Conservation (phyloP, 1,140 invertebrate species). For the Drosophila insularis region DNA sequence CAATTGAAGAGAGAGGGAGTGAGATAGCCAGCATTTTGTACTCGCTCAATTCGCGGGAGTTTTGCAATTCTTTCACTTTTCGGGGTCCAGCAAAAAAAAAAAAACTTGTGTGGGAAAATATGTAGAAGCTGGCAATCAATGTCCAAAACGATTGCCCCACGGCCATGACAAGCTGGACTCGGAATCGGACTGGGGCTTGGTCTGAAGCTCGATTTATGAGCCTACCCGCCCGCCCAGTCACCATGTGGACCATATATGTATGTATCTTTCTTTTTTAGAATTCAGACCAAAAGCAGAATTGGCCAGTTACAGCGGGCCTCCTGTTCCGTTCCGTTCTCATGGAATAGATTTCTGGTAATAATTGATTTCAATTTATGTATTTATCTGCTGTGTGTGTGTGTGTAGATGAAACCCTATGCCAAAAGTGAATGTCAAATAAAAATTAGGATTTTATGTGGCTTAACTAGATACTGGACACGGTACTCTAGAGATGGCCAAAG, state of each 20-base stretch:
- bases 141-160: slow-evolving; percentile 68
- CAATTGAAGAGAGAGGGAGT: neutral
- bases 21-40: slow-evolving; percentile 23
- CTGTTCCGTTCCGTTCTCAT: slow-evolving; percentile 48
- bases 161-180: slow-evolving; percentile 64
- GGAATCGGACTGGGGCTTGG: neutral
- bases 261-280: neutral
- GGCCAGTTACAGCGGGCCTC: slow-evolving; percentile 23
- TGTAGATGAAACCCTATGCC: slow-evolving; percentile 8
- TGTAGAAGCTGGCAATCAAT: slow-evolving; percentile 80
- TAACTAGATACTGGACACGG: slow-evolving; percentile 18
- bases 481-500: slow-evolving; percentile 18
- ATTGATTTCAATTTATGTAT: slow-evolving; percentile 76
- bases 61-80: slow-evolving; percentile 69
- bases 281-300: slow-evolving; percentile 5
- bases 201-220: slow-evolving; percentile 65
- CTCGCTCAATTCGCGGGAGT: slow-evolving; percentile 44
- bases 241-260: slow-evolving; percentile 2
- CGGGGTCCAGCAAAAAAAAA: slow-evolving; percentile 36
- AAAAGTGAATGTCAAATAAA: slow-evolving; percentile 25
- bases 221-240: slow-evolving; percentile 38
- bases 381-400: slow-evolving; percentile 34
- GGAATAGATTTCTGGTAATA: slow-evolving; percentile 75
- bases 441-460: slow-evolving; percentile 31
- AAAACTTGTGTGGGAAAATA: slow-evolving; percentile 71